Percentiles rank a stretch among this genome's conserved stretches.
These are phyloP conservation scores for Triplophysa rosa DNA, from an alignment of 2,113 vertebrate genomes.

Conservation along the genomic window DNA sequence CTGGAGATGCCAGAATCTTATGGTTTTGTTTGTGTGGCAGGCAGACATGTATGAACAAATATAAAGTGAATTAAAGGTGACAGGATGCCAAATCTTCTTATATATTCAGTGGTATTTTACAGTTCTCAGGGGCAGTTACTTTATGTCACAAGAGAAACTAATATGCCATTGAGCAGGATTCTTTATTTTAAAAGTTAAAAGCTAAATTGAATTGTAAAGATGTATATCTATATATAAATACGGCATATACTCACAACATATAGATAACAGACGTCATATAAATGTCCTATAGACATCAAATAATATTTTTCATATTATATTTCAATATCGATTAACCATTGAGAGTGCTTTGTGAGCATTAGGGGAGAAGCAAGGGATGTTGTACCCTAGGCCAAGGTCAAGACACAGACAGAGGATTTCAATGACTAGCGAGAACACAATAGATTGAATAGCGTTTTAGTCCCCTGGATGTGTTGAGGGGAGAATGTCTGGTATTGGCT, in stretches of 20 bases:
- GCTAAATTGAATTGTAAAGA: too few relatives aligned
- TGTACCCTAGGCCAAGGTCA: slow-evolving; percentile 30
- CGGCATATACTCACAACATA: too few relatives aligned
- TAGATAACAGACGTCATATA: too few relatives aligned
- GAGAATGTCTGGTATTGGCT: not conserved
- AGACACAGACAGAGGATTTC: not conserved
- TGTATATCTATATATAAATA: too few relatives aligned
- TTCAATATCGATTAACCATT: not conserved
- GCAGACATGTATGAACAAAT: not conserved
- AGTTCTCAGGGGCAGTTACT: not conserved
- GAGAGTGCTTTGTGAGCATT: not conserved
- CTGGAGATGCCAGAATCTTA: not conserved
- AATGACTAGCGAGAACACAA: not conserved
- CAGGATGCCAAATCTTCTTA: not conserved
- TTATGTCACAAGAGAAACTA: not conserved
- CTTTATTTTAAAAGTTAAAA: not conserved
- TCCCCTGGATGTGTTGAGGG: not conserved
- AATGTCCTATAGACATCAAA: too few relatives aligned
- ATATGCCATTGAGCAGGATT: not conserved
- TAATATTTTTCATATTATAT: not conserved
- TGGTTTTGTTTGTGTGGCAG: not conserved
- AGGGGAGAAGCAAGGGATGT: not conserved
- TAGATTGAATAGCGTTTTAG: slow-evolving; percentile 25
- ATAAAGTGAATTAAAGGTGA: not conserved
- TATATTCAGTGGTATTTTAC: too few relatives aligned